Evolutionary conservation across 2,113 vertebrate genomes (phyloP).

Genomic region (rat (Rattus norvegicus)): GRCr8 NC_086023.1:98892501-98893000

Average conservation of each 20-base stretch:
- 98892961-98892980: neutral
- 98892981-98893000: neutral
- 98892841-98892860: neutral
- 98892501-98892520: neutral
- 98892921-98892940: too few species aligned
- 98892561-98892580: neutral
- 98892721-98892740: neutral
- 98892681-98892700: neutral
- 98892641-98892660: neutral
- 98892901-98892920: neutral
- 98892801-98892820: neutral
- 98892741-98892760: neutral
- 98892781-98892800: neutral
- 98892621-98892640: accelerated
- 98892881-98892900: neutral
- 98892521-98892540: neutral
- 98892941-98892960: neutral
- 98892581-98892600: accelerated
- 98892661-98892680: neutral
- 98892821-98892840: neutral
- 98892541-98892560: neutral
- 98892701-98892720: neutral
- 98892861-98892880: neutral
- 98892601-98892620: neutral
- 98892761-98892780: neutral